A percentile compares a stretch with the other conserved stretches of the same genome.
These are phyloP conservation scores for Rhagologus leucostigma DNA, from an alignment of 2,113 vertebrate species.

Conservation along the genomic window DNA sequence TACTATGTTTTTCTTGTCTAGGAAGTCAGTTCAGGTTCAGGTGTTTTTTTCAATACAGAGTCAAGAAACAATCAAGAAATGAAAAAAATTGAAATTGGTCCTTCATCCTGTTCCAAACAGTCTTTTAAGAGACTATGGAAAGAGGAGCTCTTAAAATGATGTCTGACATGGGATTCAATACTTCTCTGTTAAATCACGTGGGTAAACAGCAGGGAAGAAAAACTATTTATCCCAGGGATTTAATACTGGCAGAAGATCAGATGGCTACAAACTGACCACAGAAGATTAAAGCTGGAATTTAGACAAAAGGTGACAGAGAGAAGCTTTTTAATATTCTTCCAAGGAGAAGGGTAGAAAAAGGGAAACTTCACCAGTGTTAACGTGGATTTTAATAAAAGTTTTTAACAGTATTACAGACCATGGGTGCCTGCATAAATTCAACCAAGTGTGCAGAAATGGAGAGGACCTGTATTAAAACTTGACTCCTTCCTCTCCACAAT, in stretches of 20 bases:
- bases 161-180: background rate
- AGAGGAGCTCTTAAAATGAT: background rate
- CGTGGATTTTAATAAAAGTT: background rate
- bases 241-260: background rate
- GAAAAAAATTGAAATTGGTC: background rate
- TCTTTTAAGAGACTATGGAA: background rate
- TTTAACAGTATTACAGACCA: background rate
- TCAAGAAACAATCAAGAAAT: background rate
- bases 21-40: background rate
- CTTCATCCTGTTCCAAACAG: background rate
- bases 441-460: background rate
- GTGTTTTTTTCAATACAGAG: background rate
- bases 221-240: background rate
- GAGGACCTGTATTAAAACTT: background rate
- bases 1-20: background rate
- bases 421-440: background rate
- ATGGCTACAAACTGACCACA: background rate
- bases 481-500: background rate
- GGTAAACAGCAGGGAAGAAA: background rate
- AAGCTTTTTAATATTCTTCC: background rate
- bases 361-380: background rate
- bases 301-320: background rate
- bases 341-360: background rate
- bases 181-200: background rate
- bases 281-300: background rate